phyloP scores from a whole-genome alignment of 2,797 vertebrate genomes.

The Spondyliosoma cantharus region DNA sequence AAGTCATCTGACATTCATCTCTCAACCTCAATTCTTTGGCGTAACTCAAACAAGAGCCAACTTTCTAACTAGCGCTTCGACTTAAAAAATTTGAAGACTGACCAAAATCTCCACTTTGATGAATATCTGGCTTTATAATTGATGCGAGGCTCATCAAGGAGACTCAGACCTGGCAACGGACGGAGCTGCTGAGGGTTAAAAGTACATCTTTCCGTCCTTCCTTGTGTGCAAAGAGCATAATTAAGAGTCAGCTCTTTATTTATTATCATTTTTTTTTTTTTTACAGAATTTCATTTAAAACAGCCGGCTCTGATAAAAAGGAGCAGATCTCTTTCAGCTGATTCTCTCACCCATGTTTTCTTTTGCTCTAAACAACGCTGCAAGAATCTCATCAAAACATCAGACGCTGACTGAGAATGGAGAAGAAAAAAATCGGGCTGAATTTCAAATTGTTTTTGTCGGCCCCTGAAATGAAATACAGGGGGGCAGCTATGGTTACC shows the following conservation, averaged over 20 bases:
- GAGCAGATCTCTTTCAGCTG: neutral
- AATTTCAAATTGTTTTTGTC: neutral
- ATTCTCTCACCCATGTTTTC: neutral
- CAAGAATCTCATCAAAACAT: neutral
- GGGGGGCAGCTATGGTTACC: neutral
- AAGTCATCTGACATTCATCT: neutral
- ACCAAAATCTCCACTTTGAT: slow-evolving; percentile 20
- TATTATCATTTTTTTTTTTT: neutral
- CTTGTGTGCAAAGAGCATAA: slow-evolving; percentile 7
- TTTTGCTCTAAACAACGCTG: neutral
- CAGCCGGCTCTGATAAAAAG: neutral
- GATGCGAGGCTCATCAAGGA: slow-evolving; percentile 23
- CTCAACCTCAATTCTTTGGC: neutral
- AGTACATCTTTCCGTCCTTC: neutral
- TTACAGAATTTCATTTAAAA: neutral
- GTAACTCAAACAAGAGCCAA: neutral
- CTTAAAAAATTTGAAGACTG: neutral
- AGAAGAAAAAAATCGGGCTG: neutral
- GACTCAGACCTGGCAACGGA: slow-evolving; percentile 18
- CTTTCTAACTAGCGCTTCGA: neutral
- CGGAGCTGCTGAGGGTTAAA: slow-evolving; percentile 9
- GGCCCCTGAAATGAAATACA: neutral
- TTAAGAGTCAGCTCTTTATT: neutral
- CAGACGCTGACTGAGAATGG: neutral
- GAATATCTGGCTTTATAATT: slow-evolving; percentile 20